Percentiles rank a stretch among this genome's conserved stretches.
These are phyloP conservation scores for Drosophila dunni DNA, from an alignment of 1,140 invertebrate genomes.

Conservation along the genomic window DNA sequence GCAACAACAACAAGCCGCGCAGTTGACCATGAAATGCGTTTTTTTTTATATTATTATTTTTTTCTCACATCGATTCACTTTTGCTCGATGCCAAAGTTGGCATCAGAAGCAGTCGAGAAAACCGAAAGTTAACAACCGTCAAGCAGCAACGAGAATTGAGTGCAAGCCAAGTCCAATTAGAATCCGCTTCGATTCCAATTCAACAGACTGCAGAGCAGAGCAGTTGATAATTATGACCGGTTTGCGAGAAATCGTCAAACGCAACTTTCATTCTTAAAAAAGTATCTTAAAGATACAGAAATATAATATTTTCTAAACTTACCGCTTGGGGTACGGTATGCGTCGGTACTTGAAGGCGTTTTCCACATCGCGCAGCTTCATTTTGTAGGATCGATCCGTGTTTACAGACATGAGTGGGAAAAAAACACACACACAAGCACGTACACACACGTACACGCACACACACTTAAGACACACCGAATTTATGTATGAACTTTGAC, in stretches of 20 bases:
- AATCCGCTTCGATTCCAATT: slow-evolving; percentile 17
- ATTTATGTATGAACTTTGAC: slow-evolving; percentile 23
- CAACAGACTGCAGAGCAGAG: slow-evolving; percentile 10
- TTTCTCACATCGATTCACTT: slow-evolving; percentile 40
- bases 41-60: slow-evolving; percentile 28
- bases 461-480: slow-evolving; percentile 19
- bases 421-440: slow-evolving; percentile 37
- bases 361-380: slow-evolving; percentile 82
- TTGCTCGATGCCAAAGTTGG: slow-evolving; percentile 42
- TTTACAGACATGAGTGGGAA: slow-evolving; percentile 51
- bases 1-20: slow-evolving; percentile 2
- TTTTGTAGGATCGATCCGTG: slow-evolving; percentile 76
- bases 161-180: slow-evolving; percentile 46
- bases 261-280: neutral
- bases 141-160: slow-evolving; percentile 56
- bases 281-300: too few relatives aligned
- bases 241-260: slow-evolving; percentile 52
- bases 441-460: slow-evolving; percentile 21
- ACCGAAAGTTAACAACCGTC: slow-evolving; percentile 65
- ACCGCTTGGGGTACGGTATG: slow-evolving; percentile 84
- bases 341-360: slow-evolving; percentile 82
- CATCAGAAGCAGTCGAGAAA: slow-evolving; percentile 55
- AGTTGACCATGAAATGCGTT: slow-evolving; percentile 52
- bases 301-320: slow-evolving; percentile 43
- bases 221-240: slow-evolving; percentile 71